These are phyloP conservation scores for Torymus aiolomorphi DNA, from an alignment of 2,888 invertebrate species.

Conservation along the genomic window DNA sequence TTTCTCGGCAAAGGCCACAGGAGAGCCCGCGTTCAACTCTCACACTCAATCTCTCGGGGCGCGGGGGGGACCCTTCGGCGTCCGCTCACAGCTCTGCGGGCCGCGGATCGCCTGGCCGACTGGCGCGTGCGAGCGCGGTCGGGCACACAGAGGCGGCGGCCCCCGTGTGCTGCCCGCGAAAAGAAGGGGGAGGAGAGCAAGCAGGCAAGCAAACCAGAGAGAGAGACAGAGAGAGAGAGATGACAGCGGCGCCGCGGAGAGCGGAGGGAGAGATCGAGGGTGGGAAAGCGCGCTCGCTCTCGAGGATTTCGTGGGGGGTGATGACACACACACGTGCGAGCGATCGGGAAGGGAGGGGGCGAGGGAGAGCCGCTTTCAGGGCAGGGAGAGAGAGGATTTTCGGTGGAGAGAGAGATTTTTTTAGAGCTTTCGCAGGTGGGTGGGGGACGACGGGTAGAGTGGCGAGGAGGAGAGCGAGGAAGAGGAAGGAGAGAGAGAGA, in stretches of 20 bases:
- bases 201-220: background rate
- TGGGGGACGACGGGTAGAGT: conserved; percentile 24
- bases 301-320: conserved; percentile 45
- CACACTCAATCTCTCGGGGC: conserved; percentile 38
- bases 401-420: conserved; percentile 58
- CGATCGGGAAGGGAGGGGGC: conserved; percentile 1
- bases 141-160: background rate
- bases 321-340: conserved; percentile 38
- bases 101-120: conserved; percentile 31
- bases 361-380: conserved; percentile 27
- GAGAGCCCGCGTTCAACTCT: background rate
- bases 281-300: conserved; percentile 6
- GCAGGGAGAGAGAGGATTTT: conserved; percentile 51
- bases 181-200: conserved; percentile 5
- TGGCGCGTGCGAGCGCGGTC: conserved; percentile 11
- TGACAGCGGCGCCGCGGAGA: conserved; percentile 14
- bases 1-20: background rate
- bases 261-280: conserved; percentile 11
- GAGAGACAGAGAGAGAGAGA: conserved; percentile 26
- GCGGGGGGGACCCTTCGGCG: conserved; percentile 44
- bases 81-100: conserved; percentile 24
- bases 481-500: conserved; percentile 16
- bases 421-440: conserved; percentile 58
- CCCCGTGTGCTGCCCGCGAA: conserved; percentile 17
- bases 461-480: conserved; percentile 11